A percentile compares a stretch with the other conserved stretches of the same genome.
phyloP scores from a whole-genome alignment of 2,797 vertebrate genomes.

The Buceros bicornis region DNA sequence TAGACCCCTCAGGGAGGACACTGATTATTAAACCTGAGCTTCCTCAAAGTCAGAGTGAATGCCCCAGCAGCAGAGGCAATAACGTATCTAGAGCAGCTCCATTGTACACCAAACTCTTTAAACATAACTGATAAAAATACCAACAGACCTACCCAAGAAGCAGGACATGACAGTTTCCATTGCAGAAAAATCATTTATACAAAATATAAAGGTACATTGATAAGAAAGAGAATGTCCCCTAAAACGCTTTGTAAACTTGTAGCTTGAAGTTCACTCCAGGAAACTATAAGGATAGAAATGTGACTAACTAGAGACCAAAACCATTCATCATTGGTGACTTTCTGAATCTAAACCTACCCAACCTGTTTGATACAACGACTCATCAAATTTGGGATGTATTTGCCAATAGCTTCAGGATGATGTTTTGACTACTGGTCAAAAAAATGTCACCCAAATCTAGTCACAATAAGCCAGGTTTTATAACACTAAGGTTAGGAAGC shows the following conservation, averaged over 20 bases:
- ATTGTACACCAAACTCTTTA: not conserved
- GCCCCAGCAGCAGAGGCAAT: not conserved
- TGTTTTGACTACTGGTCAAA: not conserved
- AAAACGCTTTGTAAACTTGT: not conserved
- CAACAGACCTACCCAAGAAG: not conserved
- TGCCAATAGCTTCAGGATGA: not conserved
- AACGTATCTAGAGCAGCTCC: not conserved
- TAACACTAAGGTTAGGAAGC: not conserved
- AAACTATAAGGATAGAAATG: not conserved
- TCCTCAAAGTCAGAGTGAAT: not conserved
- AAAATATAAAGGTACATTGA: not conserved
- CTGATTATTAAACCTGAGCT: not conserved
- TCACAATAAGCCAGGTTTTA: not conserved
- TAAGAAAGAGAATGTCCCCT: not conserved
- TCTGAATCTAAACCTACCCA: not conserved
- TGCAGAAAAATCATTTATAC: not conserved
- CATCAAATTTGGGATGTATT: not conserved
- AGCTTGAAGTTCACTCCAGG: not conserved
- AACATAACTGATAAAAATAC: not conserved
- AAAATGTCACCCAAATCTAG: not conserved
- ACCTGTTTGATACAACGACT: not conserved
- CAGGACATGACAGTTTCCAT: not conserved
- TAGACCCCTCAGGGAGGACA: not conserved
- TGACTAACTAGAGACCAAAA: not conserved
- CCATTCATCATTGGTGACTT: not conserved